Conservation (phyloP, 2,888 invertebrate species). For the Epinotia brunnichana region DNA sequence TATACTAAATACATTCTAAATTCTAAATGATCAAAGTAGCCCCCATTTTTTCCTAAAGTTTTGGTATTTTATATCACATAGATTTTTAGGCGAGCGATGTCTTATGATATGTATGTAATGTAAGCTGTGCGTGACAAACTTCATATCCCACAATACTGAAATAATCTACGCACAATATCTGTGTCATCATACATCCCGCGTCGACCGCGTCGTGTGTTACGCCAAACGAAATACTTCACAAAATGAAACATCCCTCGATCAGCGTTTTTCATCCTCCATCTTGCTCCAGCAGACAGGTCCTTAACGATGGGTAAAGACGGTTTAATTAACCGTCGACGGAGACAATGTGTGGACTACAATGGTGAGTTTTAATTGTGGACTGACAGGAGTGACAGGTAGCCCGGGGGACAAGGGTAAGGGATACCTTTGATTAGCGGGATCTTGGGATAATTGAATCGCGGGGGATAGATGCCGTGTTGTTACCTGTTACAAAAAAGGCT, state of each 20-base stretch:
- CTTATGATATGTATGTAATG: too few species aligned
- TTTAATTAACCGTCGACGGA: slow-evolving; percentile 57
- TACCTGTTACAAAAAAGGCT: neutral
- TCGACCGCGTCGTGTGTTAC: too few species aligned
- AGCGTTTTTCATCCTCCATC: neutral
- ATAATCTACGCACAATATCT: too few species aligned
- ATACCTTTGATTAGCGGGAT: slow-evolving; percentile 40
- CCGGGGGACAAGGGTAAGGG: slow-evolving; percentile 46
- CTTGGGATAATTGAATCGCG: slow-evolving; percentile 38
- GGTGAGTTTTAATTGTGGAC: slow-evolving; percentile 63
- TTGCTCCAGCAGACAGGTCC: neutral
- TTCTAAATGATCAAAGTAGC: too few species aligned
- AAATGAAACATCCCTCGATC: neutral
- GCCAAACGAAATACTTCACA: neutral
- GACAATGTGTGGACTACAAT: slow-evolving; percentile 65
- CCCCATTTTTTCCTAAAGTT: too few species aligned
- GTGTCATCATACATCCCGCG: too few species aligned
- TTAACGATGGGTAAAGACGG: slow-evolving; percentile 60
- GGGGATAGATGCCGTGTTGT: neutral
- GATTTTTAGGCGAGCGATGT: too few species aligned
- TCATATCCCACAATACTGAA: too few species aligned
- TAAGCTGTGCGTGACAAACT: too few species aligned
- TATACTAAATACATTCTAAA: too few species aligned
- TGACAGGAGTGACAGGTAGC: slow-evolving; percentile 39
- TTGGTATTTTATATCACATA: too few species aligned